phyloP scores from a whole-genome alignment of 2,888 invertebrate species.

The Arge pagana region DNA sequence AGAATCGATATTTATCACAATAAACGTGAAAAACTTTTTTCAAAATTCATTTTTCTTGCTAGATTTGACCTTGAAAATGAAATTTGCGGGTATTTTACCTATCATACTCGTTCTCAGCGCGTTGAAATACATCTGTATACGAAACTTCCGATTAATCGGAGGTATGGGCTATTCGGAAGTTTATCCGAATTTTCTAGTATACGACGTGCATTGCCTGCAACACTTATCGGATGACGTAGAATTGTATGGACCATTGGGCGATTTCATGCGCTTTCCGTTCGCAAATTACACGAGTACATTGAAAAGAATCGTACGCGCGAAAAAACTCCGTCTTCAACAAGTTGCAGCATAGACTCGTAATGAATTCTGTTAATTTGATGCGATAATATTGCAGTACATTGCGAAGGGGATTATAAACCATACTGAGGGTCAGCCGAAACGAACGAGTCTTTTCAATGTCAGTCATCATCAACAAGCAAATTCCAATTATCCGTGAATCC shows the following conservation, averaged over 20 bases:
- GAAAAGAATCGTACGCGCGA: constrained; percentile 1
- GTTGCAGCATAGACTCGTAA: constrained; percentile 5
- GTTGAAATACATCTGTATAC: too few relatives aligned
- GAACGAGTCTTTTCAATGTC: constrained; percentile 5
- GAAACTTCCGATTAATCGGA: too few relatives aligned
- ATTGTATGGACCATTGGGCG: constrained; percentile 10
- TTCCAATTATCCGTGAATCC: constrained; percentile 1
- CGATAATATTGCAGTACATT: constrained; percentile 2
- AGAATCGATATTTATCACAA: too few relatives aligned
- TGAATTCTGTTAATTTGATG: neutral
- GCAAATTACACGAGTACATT: constrained; percentile 6
- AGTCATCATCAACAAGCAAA: constrained; percentile 3
- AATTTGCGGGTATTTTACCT: too few relatives aligned
- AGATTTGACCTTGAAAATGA: too few relatives aligned
- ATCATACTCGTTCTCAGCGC: too few relatives aligned
- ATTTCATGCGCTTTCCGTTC: constrained; percentile 7
- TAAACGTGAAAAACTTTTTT: too few relatives aligned
- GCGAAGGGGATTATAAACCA: constrained; percentile 7
- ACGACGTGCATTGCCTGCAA: constrained; percentile 3
- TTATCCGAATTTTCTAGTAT: constrained; percentile 8
- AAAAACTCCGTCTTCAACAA: neutral
- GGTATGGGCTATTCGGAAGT: too few relatives aligned
- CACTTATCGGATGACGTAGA: constrained; percentile 3
- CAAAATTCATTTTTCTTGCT: too few relatives aligned
- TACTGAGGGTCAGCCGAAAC: neutral